Evolutionary conservation across 2,888 invertebrate genomes (phyloP), one percentile per base, ranked within the genome.

Genomic region (Standfussiana lucernea): DNA sequence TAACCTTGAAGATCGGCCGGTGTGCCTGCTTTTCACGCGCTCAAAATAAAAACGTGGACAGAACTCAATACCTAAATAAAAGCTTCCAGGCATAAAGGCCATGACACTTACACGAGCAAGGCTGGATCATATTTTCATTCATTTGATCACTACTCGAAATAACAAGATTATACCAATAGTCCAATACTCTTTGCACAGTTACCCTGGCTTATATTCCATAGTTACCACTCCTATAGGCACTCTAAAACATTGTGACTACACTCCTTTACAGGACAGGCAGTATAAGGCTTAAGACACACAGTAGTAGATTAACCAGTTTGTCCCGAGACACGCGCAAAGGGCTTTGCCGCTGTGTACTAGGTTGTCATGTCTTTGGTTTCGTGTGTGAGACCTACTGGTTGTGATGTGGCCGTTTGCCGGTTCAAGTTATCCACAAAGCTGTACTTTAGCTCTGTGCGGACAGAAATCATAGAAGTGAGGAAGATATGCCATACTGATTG

Each of bases 341-440:
- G 50, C 47, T 83, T 80, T 62, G 35, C 35, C 61, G 61, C 10
- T 59, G 1, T 32, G 21, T 35, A 11, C 35, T 61, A 61, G 61
- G 61, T 28, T 61, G 61, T 61, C 35, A 61, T 35, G 61, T 21
- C 10, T 61, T 35, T 61, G 53, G 59, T 32, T 15, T 53, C 15
- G 50, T 67, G 61, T 47, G 28, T 42, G 7, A 45, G 40, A 68
- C 42, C 59, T 69, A 4, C 61, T 45, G 62, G 64, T 21, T 53
- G 24, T 75, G 75, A 75, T 67, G 62, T 59, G 75, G 37, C 45
- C 71, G 53, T 35, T 79, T 53, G 45, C 28, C 8, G 45, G 40
- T 64, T n/a, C 53, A 65, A 59, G 40, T 47, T 83, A 67, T 72
- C 53, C 71, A 69, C 71, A 83, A 79, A 79, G 75, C 79, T 66